A percentile compares a stretch with the other conserved stretches of the same genome.
Evolutionary conservation across 1,140 invertebrate genomes (phyloP).

Genomic region (Macrosteles quadrilineatus): DNA sequence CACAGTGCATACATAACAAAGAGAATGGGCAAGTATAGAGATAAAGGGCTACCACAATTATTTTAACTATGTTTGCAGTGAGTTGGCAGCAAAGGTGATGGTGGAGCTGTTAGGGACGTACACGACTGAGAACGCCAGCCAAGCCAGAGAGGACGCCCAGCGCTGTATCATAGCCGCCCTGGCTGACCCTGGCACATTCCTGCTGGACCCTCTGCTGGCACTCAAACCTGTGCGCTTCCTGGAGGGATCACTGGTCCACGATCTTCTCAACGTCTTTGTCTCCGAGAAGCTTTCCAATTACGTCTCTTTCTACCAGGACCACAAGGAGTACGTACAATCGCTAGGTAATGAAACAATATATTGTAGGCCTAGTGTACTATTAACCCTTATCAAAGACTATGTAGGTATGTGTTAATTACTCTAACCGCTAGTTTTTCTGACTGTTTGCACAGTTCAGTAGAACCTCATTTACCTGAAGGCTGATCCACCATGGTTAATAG

Average conservation of each 20-base stretch:
- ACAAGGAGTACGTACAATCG: conserved; percentile 90
- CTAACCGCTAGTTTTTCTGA: too few species aligned
- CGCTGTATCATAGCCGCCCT: conserved; percentile 94
- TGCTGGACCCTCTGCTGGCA: conserved; percentile 89
- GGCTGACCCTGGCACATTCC: conserved; percentile 92
- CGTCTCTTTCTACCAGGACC: conserved; percentile 86
- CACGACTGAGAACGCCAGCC: conserved; percentile 94
- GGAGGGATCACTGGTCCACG: conserved; percentile 94
- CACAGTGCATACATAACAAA: too few species aligned
- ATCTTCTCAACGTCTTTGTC: conserved; percentile 94
- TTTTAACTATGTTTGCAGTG: conserved; percentile 66
- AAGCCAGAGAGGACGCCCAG: conserved; percentile 94
- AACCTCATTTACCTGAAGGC: too few species aligned
- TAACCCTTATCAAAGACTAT: too few species aligned
- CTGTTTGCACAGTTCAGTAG: too few species aligned
- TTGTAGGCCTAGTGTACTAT: too few species aligned
- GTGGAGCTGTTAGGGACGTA: conserved; percentile 94
- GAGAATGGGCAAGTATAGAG: too few species aligned
- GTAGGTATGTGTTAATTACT: too few species aligned
- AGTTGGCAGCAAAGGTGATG: conserved; percentile 94
- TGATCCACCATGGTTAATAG: too few species aligned
- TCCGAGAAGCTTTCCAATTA: conserved; percentile 91
- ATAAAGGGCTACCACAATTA: too few species aligned
- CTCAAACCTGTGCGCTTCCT: conserved; percentile 94
- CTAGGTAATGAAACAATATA: conserved; percentile 77